Percentiles rank a stretch among this genome's conserved stretches.
phyloP scores from a whole-genome alignment of 2,797 vertebrate species.

The Petrocephalus schoutedeni region DNA sequence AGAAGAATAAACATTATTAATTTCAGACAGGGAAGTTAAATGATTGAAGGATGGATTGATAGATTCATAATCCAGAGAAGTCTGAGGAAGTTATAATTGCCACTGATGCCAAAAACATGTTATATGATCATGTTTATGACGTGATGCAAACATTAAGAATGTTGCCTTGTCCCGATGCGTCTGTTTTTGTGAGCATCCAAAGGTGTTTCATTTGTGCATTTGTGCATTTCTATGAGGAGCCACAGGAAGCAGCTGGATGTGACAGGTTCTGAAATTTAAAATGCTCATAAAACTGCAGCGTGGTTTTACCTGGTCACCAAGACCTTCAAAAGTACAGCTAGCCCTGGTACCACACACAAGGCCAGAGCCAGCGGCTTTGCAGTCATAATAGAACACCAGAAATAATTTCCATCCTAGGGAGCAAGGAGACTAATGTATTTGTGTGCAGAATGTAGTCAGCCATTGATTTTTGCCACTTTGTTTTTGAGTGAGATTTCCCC shows the following conservation, averaged over 20 bases:
- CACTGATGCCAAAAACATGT: slow-evolving; percentile 9
- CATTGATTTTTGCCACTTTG: slow-evolving; percentile 10
- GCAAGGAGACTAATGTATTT: slow-evolving; percentile 18
- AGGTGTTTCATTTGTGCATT: neutral
- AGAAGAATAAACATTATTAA: no score
- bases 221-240: neutral
- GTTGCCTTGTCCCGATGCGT: neutral
- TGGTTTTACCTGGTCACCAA: neutral
- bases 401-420: neutral
- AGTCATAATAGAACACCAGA: neutral
- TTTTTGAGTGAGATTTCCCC: neutral
- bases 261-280: neutral
- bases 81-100: neutral
- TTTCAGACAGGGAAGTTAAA: no score
- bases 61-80: neutral
- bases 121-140: neutral
- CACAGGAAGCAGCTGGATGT: neutral
- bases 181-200: neutral
- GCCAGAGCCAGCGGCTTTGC: neutral
- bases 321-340: neutral
- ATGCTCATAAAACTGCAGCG: neutral
- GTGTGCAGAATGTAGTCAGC: neutral
- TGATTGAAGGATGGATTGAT: no score
- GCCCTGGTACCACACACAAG: neutral
- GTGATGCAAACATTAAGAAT: neutral